Conservation (phyloP, 2,113 vertebrate genomes). For the Cebidichthys violaceus region DNA sequence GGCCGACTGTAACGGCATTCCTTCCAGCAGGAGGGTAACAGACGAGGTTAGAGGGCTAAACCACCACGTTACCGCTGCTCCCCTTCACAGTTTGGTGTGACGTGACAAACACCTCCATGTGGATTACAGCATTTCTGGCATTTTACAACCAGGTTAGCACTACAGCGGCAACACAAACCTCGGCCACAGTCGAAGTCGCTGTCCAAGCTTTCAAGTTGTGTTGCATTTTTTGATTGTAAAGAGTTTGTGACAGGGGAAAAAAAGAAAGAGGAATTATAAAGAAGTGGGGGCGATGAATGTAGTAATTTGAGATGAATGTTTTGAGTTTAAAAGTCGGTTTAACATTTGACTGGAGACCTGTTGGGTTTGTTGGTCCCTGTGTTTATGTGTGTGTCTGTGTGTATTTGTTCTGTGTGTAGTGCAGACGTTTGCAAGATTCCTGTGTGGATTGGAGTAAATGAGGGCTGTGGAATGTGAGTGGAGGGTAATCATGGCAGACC, state of each 20-base stretch:
- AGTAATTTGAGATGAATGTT: constrained; percentile 15
- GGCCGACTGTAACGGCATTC: constrained; percentile 46
- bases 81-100: constrained; percentile 74
- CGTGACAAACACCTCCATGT: constrained; percentile 73
- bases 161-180: constrained; percentile 55
- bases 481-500: constrained; percentile 77
- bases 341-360: constrained; percentile 20
- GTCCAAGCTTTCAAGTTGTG: constrained; percentile 10
- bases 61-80: constrained; percentile 49
- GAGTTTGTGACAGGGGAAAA: background rate
- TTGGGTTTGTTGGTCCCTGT: constrained; percentile 31
- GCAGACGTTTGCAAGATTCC: constrained; percentile 75
- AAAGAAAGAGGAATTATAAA: background rate
- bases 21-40: constrained; percentile 60
- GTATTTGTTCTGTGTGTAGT: constrained; percentile 43
- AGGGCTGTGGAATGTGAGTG: constrained; percentile 77
- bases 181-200: constrained; percentile 23
- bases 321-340: constrained; percentile 39
- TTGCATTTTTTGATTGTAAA: background rate
- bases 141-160: constrained; percentile 76
- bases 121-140: constrained; percentile 76
- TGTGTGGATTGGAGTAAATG: constrained; percentile 80
- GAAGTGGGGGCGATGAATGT: background rate
- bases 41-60: constrained; percentile 38
- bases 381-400: constrained; percentile 40